These are phyloP conservation scores for Eulemur rubriventer DNA, from an alignment of 2,797 vertebrate species.

Conservation along the genomic window DNA sequence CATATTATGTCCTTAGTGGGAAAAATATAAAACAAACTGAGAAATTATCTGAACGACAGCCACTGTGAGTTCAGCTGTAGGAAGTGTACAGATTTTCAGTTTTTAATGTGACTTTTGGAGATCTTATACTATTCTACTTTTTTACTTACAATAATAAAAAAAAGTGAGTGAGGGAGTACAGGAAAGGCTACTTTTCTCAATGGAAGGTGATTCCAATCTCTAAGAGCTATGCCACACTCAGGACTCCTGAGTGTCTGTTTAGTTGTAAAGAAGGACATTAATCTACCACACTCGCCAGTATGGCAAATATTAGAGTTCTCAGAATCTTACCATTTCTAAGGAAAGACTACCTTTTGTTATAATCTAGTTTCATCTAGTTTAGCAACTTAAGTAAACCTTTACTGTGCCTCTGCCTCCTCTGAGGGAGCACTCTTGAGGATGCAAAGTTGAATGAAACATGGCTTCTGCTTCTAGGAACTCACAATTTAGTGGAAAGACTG, in stretches of 20 bases:
- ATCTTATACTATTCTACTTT: neutral
- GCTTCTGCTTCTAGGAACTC: neutral
- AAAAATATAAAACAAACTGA: neutral
- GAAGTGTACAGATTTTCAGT: neutral
- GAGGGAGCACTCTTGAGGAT: neutral
- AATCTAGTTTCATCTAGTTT: neutral
- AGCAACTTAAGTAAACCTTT: neutral
- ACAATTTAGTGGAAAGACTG: neutral
- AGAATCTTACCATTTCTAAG: neutral
- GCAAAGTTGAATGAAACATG: neutral
- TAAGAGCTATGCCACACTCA: neutral
- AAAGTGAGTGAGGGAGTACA: neutral
- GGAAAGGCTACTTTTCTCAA: neutral
- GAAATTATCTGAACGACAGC: neutral
- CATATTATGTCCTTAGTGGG: neutral
- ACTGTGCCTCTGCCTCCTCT: neutral
- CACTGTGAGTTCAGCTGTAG: neutral
- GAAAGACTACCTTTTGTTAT: neutral
- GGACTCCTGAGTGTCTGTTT: neutral
- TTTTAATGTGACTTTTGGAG: neutral
- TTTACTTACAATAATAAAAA: constrained; percentile 4
- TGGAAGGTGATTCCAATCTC: neutral
- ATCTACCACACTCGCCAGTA: neutral
- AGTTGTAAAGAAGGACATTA: constrained; percentile 25
- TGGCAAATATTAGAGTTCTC: neutral